Evolutionary conservation across 2,797 vertebrate species (phyloP).

Genomic region (Pristis pectinata): DNA sequence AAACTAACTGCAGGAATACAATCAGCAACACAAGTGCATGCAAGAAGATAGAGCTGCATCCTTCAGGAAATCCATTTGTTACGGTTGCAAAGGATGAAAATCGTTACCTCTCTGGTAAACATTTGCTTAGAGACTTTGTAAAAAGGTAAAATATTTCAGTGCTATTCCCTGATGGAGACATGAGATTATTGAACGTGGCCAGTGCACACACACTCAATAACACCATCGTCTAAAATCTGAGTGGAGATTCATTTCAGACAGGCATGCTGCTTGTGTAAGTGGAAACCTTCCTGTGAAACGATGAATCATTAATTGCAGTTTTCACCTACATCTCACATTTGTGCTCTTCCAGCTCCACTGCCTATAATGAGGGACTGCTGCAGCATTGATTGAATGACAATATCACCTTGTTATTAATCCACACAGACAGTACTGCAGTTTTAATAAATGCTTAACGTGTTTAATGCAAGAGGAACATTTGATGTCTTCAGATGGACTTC

Average conservation of each 20-base stretch:
- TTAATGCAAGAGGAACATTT: no score
- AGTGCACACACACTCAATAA: background rate
- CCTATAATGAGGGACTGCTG: background rate
- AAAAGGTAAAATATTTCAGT: background rate
- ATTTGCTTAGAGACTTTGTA: background rate
- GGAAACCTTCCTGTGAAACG: background rate
- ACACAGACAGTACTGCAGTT: background rate
- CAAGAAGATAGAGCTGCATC: background rate
- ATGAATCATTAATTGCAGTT: background rate
- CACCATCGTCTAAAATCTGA: background rate
- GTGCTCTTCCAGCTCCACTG: background rate
- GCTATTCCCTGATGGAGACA: background rate
- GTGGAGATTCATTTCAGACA: background rate
- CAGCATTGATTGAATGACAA: background rate
- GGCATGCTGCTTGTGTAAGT: background rate
- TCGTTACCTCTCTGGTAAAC: background rate
- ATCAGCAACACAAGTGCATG: background rate
- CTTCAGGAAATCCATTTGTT: background rate
- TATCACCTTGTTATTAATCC: background rate
- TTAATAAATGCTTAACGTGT: background rate
- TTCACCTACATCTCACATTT: background rate
- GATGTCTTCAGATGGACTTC: no score
- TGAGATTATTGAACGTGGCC: background rate
- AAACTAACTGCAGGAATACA: background rate
- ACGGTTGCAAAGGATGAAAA: background rate